A percentile compares a stretch with the other conserved stretches of the same genome.
Conservation (phyloP, 1,140 invertebrate genomes). For the Heliconius himera region DNA sequence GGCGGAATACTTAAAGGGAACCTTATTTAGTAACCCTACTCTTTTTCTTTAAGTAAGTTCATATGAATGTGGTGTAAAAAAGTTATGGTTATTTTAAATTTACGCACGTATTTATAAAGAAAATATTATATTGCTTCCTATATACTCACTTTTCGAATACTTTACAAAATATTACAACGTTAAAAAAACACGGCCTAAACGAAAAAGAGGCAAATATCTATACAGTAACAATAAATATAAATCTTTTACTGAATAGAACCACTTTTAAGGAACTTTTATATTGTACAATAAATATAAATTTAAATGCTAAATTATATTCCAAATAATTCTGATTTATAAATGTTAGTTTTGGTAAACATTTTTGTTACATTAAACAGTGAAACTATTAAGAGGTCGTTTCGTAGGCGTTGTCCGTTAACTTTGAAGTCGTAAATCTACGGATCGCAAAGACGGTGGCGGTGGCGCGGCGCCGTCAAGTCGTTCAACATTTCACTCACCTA, state of each 20-base stretch:
- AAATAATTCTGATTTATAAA: not conserved
- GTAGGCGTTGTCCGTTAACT: conserved; percentile 57
- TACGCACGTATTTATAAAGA: too few species aligned
- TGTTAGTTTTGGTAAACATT: conserved; percentile 42
- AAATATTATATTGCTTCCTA: too few species aligned
- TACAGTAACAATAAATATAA: not conserved
- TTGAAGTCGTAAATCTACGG: conserved; percentile 59
- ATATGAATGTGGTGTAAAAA: too few species aligned
- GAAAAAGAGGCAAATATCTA: not conserved
- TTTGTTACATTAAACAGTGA: conserved; percentile 47
- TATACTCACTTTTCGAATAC: too few species aligned
- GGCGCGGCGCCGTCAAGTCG: conserved; percentile 49
- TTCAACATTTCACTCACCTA: conserved; percentile 59
- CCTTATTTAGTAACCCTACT: not conserved
- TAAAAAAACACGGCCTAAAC: not conserved
- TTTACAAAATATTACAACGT: too few species aligned
- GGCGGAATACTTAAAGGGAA: not conserved
- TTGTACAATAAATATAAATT: conserved; percentile 1
- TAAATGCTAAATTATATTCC: not conserved
- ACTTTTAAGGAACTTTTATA: not conserved
- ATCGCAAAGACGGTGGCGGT: conserved; percentile 46
- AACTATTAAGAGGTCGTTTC: conserved; percentile 54
- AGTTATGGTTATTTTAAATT: too few species aligned
- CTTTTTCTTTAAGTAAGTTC: too few species aligned
- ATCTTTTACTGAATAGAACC: too few species aligned